Base-by-base conservation (phyloP, 2,888 invertebrate genomes). In the Euplexia lucipara region DNA sequence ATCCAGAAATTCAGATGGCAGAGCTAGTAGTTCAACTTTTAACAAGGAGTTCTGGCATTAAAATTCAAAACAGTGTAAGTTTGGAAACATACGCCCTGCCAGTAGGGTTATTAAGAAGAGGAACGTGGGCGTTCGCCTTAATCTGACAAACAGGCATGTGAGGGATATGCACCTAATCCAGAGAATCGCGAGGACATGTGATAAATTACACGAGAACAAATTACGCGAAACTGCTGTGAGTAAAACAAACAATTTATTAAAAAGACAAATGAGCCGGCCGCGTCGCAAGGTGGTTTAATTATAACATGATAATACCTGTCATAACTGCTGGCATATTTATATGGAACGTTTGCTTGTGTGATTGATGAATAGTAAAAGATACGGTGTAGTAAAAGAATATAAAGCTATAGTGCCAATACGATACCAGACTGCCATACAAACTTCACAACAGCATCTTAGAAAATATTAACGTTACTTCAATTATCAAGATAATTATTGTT, bases 231-330 rank as follows among this genome's bases (percentile, higher is more conserved):
- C 86, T 83, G 83, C 81, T 81, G 84, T 77, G 84, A 85, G 89
- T 90, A 91, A 92, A 92, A 93, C 91, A 91, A 91, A 91, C 88
- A 90, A 92, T 92, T 92, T 92, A 88, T 93, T 91, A 91, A 85
- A 86, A 88, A 90, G 92, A 92, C 89, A 88, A 90, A 91, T 86
- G 90, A 86, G 85, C 59, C 68, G 63, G 58, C 66, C 77, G 79
- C 83, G 85, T 87, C 86, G 60, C 82, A 59, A 85, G 84, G 79
- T 85, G 83, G 83, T 88, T 89, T 88, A 90, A 91, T 92, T 89
- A 88, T 87, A 84, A 86, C 86, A 84, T 79, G 79, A 82, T 85
- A 84, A 85, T 83, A 76, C 78, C 73, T 72, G 73, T 81, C 78
- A 81, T 63, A 81, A 67, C 59, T 71, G 78, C 59, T 73, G 58